Evolutionary conservation across 2,888 invertebrate genomes (phyloP), one percentile per base, ranked within the genome.

Genomic region (Diachrysia chrysitis): DNA sequence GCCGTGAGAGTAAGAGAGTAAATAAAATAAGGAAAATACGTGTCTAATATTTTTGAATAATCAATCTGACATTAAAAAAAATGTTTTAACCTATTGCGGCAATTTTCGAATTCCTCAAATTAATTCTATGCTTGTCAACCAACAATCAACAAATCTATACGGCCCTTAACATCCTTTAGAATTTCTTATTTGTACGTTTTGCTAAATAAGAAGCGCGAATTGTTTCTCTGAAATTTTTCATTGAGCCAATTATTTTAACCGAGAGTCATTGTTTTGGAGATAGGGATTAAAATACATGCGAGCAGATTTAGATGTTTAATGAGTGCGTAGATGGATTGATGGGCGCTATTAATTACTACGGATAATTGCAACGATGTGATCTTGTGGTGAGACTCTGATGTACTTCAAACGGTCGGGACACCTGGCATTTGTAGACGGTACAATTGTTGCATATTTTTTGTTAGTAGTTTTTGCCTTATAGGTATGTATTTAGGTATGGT

Each of bases 131-230:
- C n/a, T 1, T n/a, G 1, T 42, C 4, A n/a, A 55, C 17, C 21
- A 57, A 62, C 10, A n/a, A 60, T 32, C 32, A 66, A 19, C 32
- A 16, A 63, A 58, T 84, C 65, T 78, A 69, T 54, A 83, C 63
- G 69, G 60, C 61, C 66, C 85, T 77, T 86, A 79, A 84, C 66
- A 71, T 80, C n/a, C 79, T 70, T 66, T 84, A 71, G 83, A 85
- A 72, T 78, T 80, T 69, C 70, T 66, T 65, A 59, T 83, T 89
- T 90, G 84, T 84, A 90, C 85, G 77, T 89, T 91, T 90, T 89
- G 85, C 89, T 89, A 89, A 92, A 91, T 86, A 90, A 91, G 89
- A 90, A 89, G 87, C 87, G 87, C 83, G 87, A 87, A 89, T 90
- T 89, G 89, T 87, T 88, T 85, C 76, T 81, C 85, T 84, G 86